Evolutionary conservation across 37 sponge, comb jelly and placozoan species (phyloP), one percentile per base, ranked within the genome.

Genomic region (Chondrilla cf. caribensis): DNA sequence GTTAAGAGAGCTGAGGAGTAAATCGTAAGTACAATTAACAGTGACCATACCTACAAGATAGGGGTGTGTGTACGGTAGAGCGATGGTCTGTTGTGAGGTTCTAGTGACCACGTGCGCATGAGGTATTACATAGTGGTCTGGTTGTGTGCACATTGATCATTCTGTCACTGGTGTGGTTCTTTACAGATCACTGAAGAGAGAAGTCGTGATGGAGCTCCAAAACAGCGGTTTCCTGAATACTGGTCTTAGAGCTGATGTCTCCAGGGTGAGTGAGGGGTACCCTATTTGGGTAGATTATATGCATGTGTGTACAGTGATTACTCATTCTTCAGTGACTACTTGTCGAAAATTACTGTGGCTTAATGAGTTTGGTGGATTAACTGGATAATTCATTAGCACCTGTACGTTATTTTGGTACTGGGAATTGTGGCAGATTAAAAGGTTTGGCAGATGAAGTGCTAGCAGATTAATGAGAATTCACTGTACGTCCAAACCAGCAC

Each of bases 161-260:
- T 67, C 2, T 82, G 83, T 70, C 25, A 21, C 11, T 36, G 19
- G 11, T 25, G n/a, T n/a, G n/a, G n/a, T 42, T 4, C 35, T 29
- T 29, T 33, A 17, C 35, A 67, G 68, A 17, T 67, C 68, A 35
- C 67, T 70, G 18, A 33, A 58, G 9, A 83, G 85, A 54, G 89
- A 89, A 18, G 58, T 81, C 18, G 31, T 70, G 54, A 33, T 82
- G 15, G 26, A 67, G 58, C 28, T 88, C 22, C 29, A 54, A 25
- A 28, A 36, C 35, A 70, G 58, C 2, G 78, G 87, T 7, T 84
- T 70, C 77, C n/a, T 58, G 33, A 66, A 38, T 35, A 86, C 83
- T 11, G 93, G 93, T 5, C 39, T 93, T 1, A 78, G 82, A 57
- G 81, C 79, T 8, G 93, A 93, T 32, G 19, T 89, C 1, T 65